Evolutionary conservation across 2,113 vertebrate species (phyloP), one percentile per base, ranked within the genome.

Genomic region (Macrotis lagotis): DNA sequence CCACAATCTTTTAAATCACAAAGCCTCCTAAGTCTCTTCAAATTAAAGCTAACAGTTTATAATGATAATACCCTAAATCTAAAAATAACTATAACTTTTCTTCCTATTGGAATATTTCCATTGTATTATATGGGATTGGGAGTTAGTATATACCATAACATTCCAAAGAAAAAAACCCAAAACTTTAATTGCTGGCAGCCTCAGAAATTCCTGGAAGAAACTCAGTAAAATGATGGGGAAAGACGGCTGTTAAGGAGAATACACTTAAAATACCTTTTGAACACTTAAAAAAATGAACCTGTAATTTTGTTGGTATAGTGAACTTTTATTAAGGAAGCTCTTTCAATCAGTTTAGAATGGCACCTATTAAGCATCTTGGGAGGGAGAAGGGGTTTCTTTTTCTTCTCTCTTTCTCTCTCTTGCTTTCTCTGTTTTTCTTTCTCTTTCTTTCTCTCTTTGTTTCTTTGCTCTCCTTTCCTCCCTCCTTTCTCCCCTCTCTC

Each of bases 201-300:
- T 59, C 89, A 94, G 47, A 95, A 74, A 95, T 3, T 3, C 22
- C 47, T 47, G 37, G 53, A 94, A 31, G 49, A 88, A 92, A 66
- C 48, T 49, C 31, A 90, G 89, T n/a, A 93, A 44, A 92, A n/a
- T 88, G 14, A 94, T 74, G 14, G 89, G 47, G 25, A 90, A 95
- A 94, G 51, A 91, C n/a, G 48, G 48, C 26, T 91, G 8, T 9
- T n/a, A 11, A 44, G 44, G 28, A 93, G 92, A 16, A 91, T 89
- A 44, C 3, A 91, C 31, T 50, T 92, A 51, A 89, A 91, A 96
- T 50, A 31, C 11, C 28, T 48, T 50, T 90, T 90, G 89, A 24
- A 28, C 47, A 22, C 66, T 83, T n/a, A 74, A 83, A 83, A 74
- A n/a, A 83, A 28, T 4, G 9, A 66, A 44, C 19, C 16, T 44